Evolutionary conservation across 2,113 vertebrate genomes (phyloP).

Genomic region (Propithecus coquereli): DNA sequence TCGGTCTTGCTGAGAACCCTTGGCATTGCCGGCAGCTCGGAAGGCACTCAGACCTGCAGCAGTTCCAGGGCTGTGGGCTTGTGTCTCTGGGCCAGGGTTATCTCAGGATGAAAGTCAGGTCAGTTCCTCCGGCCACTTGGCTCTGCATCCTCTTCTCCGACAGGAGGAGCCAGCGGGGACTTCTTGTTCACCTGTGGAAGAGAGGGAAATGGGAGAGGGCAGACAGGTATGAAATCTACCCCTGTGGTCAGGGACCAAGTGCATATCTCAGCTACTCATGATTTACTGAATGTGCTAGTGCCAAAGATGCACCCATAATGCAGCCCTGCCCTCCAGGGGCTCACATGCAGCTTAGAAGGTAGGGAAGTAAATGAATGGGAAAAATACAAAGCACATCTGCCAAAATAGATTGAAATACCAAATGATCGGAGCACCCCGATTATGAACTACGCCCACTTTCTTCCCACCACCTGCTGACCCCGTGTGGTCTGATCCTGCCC

Average conservation of each 20-base stretch:
- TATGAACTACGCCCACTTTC: rapidly evolving
- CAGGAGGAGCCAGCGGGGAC: not conserved
- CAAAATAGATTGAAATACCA: not conserved
- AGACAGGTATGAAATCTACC: not conserved
- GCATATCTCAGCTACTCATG: not conserved
- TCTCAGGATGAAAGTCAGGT: conserved; percentile 39
- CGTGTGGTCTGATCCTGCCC: not conserved
- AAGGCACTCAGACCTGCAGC: not conserved
- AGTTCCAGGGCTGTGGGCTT: not conserved
- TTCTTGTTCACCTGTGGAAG: not conserved
- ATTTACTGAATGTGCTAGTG: not conserved
- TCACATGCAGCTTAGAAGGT: not conserved
- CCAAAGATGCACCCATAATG: not conserved
- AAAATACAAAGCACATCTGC: not conserved
- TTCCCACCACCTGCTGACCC: not conserved
- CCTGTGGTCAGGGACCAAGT: not conserved
- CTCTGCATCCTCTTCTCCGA: not conserved
- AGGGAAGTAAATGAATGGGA: not conserved
- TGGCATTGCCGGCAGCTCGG: not conserved
- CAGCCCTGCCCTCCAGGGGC: not conserved
- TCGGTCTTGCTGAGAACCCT: not conserved
- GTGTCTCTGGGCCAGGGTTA: conserved; percentile 47
- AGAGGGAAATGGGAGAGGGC: not conserved
- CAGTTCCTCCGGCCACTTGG: not conserved
- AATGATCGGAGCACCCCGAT: not conserved